phyloP scores from a whole-genome alignment of 2,113 vertebrate genomes.

The Pedionomus torquatus region DNA sequence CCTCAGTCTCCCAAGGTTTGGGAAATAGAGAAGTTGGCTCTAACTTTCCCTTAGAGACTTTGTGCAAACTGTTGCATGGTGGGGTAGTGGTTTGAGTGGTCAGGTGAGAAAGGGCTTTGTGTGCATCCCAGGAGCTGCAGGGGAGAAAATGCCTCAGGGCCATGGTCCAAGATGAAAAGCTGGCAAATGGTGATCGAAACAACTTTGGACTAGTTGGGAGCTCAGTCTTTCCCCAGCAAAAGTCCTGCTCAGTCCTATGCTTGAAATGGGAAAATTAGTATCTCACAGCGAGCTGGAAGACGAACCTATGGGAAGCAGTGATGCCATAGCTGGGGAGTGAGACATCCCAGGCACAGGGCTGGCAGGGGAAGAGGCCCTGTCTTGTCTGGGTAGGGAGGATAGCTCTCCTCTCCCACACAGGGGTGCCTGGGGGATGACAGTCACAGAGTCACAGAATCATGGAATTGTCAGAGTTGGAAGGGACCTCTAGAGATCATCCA shows the following conservation, averaged over 20 bases:
- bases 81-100: neutral
- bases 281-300: neutral
- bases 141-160: neutral
- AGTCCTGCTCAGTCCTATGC: neutral
- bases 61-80: fast-evolving
- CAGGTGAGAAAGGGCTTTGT: neutral
- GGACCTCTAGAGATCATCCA: too few species aligned
- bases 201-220: neutral
- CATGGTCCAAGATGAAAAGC: neutral
- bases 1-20: neutral
- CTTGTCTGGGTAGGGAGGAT: neutral
- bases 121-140: neutral
- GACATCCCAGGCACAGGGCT: neutral
- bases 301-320: neutral
- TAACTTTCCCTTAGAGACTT: neutral
- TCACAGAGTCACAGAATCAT: too few species aligned
- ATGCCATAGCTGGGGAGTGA: neutral
- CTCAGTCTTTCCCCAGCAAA: neutral
- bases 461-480: too few species aligned
- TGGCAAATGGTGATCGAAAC: neutral
- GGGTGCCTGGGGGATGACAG: neutral
- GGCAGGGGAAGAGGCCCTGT: neutral
- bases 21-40: neutral
- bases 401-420: neutral
- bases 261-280: neutral